Conservation (phyloP, 2,888 invertebrate species). For the Panzeria rudis region DNA sequence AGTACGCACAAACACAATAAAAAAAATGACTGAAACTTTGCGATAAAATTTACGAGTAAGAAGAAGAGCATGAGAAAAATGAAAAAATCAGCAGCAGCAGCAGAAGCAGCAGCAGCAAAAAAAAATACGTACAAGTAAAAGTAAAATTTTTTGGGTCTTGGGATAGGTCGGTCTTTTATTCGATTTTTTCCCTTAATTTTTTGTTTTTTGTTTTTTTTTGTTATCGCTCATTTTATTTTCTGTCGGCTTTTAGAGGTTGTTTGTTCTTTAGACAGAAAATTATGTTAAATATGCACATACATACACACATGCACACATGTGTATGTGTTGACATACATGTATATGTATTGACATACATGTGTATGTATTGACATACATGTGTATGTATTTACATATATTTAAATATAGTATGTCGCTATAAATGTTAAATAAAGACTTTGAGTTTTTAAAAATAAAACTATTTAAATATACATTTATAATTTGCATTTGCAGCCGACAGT, state of each 20-base stretch:
- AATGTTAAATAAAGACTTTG: neutral
- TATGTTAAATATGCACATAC: conserved; percentile 35
- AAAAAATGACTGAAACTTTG: conserved; percentile 14
- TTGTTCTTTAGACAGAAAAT: conserved; percentile 29
- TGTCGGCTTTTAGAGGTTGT: conserved; percentile 26
- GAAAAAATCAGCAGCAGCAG: conserved; percentile 9
- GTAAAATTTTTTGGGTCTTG: conserved; percentile 73
- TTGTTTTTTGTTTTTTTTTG: conserved; percentile 5
- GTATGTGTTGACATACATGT: neutral
- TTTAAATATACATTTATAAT: neutral
- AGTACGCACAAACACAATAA: neutral
- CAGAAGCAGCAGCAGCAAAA: conserved; percentile 23
- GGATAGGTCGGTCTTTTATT: conserved; percentile 74
- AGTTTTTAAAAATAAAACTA: neutral
- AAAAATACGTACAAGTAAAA: conserved; percentile 62
- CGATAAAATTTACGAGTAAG: conserved; percentile 4
- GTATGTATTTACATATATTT: conserved; percentile 3
- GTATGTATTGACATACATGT: neutral
- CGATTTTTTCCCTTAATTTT: conserved; percentile 2
- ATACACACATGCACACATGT: neutral
- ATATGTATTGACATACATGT: neutral
- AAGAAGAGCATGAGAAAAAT: conserved; percentile 28
- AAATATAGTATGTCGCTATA: neutral
- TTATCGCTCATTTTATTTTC: conserved; percentile 3
- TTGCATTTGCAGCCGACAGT: too few relatives aligned